A percentile compares a stretch with the other conserved stretches of the same genome.
Evolutionary conservation across 1,140 invertebrate genomes (phyloP).

Genomic region (Drosophila biarmipes): DNA sequence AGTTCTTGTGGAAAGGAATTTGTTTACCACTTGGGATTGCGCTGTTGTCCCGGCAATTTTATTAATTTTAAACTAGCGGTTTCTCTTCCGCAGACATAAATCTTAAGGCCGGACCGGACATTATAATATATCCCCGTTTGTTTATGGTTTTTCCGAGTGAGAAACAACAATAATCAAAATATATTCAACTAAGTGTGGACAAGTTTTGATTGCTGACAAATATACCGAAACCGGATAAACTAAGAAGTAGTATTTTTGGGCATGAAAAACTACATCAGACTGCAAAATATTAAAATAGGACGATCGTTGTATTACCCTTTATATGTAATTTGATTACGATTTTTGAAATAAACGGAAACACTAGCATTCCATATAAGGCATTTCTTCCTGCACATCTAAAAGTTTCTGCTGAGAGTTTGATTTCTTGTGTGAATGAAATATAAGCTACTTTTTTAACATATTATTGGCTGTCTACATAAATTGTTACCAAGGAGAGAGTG

Average conservation of each 20-base stretch:
- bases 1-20: neutral
- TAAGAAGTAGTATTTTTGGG: neutral
- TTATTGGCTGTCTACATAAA: no score
- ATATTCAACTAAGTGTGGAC: constrained; percentile 5
- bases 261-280: neutral
- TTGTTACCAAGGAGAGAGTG: no score
- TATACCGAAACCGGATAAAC: neutral
- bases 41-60: neutral
- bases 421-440: no score
- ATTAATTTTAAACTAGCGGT: neutral
- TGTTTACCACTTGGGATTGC: constrained; percentile 1
- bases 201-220: neutral
- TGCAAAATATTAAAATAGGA: neutral
- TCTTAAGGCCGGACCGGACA: neutral
- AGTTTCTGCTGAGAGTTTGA: no score
- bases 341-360: no score
- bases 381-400: no score
- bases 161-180: constrained; percentile 1
- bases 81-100: neutral
- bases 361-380: no score
- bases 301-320: no score
- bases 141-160: constrained; percentile 25
- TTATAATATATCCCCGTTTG: constrained; percentile 14
- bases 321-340: no score
- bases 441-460: no score